Percentiles rank a stretch among this genome's conserved stretches.
phyloP scores from a whole-genome alignment of 2,888 invertebrate genomes.

The Drosophila anomelani region DNA sequence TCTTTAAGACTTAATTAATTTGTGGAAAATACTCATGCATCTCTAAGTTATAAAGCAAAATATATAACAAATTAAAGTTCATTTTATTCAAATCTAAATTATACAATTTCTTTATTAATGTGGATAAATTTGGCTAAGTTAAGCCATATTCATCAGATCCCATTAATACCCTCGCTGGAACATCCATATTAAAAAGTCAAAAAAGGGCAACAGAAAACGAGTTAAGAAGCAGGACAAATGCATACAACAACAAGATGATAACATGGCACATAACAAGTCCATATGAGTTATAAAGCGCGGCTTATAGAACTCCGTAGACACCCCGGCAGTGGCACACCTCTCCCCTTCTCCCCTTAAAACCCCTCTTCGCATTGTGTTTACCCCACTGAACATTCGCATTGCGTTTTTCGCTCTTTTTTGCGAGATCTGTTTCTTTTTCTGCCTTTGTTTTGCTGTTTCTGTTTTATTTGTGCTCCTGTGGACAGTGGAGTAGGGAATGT shows the following conservation, averaged over 20 bases:
- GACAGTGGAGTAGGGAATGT: neutral
- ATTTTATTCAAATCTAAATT: neutral
- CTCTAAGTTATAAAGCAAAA: neutral
- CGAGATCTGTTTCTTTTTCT: conserved; percentile 38
- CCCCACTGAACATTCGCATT: conserved; percentile 17
- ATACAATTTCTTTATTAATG: neutral
- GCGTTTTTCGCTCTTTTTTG: conserved; percentile 29
- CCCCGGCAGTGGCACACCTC: neutral
- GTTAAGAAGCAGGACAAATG: conserved; percentile 32
- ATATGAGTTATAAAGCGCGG: conserved; percentile 52
- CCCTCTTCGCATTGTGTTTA: neutral
- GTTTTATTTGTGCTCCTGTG: conserved; percentile 13
- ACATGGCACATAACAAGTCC: conserved; percentile 48
- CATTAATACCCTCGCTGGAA: conserved; percentile 6
- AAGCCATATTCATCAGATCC: neutral
- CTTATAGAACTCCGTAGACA: conserved; percentile 40
- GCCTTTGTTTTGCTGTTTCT: conserved; percentile 18
- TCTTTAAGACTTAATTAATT: neutral
- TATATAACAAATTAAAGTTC: neutral
- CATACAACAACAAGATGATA: conserved; percentile 38
- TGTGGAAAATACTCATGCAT: neutral
- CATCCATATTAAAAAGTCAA: conserved; percentile 16
- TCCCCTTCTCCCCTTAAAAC: neutral
- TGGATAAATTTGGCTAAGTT: no score
- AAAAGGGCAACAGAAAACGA: conserved; percentile 23